Percentiles rank a stretch among this genome's conserved stretches.
phyloP scores from a whole-genome alignment of 2,797 vertebrate species.

The Tarsius wallacei region DNA sequence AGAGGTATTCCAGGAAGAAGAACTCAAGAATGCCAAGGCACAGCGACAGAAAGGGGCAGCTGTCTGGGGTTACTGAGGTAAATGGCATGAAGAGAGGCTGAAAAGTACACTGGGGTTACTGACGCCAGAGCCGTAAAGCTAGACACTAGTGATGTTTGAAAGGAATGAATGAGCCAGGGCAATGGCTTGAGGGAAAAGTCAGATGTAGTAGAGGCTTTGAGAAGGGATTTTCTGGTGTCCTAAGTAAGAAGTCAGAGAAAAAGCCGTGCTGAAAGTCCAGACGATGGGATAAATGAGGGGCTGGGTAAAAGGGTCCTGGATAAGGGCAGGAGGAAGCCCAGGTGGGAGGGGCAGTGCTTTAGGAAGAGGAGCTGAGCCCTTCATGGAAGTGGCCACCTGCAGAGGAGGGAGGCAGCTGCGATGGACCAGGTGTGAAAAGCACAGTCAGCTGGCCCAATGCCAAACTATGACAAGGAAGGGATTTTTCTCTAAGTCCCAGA shows the following conservation, averaged over 20 bases:
- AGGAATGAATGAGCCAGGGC: fast-evolving
- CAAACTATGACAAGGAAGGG: background rate
- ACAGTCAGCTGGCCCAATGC: background rate
- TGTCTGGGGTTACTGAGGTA: background rate
- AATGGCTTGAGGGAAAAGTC: background rate
- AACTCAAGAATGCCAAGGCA: background rate
- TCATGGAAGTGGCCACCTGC: background rate
- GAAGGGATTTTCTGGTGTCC: background rate
- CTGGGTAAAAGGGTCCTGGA: background rate
- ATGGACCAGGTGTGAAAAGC: background rate
- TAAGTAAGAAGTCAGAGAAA: background rate
- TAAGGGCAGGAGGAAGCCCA: background rate
- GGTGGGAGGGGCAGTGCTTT: background rate
- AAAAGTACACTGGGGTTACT: too few relatives aligned
- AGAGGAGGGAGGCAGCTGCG: background rate
- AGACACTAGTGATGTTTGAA: background rate
- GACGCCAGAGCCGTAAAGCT: background rate
- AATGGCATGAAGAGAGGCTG: background rate
- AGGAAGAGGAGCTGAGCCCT: background rate
- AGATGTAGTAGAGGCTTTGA: background rate
- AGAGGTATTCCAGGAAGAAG: background rate
- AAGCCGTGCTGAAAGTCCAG: background rate
- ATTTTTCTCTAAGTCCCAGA: background rate
- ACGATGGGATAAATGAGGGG: background rate
- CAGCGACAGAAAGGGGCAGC: background rate